phyloP scores from a whole-genome alignment of 2,888 invertebrate genomes.

The Zaprionus obscuricornis region DNA sequence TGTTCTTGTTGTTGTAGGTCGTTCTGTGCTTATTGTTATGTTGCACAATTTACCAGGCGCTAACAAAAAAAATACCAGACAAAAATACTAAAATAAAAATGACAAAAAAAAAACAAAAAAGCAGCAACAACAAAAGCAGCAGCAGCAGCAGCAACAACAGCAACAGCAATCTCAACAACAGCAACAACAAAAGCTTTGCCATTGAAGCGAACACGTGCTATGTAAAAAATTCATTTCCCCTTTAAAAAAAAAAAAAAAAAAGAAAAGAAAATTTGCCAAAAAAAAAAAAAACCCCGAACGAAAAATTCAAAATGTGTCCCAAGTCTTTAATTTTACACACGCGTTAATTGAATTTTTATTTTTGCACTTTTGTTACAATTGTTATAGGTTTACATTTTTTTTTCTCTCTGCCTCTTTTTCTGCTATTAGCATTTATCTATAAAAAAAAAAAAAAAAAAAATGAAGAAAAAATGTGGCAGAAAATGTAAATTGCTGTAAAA shows the following conservation, averaged over 20 bases:
- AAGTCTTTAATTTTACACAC: conserved; percentile 50
- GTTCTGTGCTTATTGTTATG: conserved; percentile 62
- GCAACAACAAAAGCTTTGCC: conserved; percentile 12
- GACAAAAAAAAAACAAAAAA: conserved; percentile 11
- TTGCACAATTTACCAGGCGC: conserved; percentile 49
- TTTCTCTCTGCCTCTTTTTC: too few species aligned
- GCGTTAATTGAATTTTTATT: conserved; percentile 57
- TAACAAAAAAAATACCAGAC: too few species aligned
- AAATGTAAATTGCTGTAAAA: too few species aligned
- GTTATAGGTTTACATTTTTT: conserved; percentile 36
- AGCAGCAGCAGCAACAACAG: too few species aligned
- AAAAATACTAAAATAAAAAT: conserved; percentile 21
- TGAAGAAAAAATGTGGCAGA: too few species aligned
- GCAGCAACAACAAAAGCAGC: conserved; percentile 5
- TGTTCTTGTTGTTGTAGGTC: conserved; percentile 41
- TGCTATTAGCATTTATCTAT: too few species aligned
- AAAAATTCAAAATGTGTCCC: conserved; percentile 52
- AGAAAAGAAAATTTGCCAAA: neutral
- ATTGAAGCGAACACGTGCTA: conserved; percentile 35
- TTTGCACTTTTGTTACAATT: conserved; percentile 44
- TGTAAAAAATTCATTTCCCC: conserved; percentile 36
- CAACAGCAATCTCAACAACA: too few species aligned
- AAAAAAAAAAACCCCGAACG: neutral
- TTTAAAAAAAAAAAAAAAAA: conserved; percentile 3
- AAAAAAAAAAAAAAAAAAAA: too few species aligned